Base-by-base conservation (phyloP, 1,140 invertebrate species). In the Drosophila sechellia region DNA sequence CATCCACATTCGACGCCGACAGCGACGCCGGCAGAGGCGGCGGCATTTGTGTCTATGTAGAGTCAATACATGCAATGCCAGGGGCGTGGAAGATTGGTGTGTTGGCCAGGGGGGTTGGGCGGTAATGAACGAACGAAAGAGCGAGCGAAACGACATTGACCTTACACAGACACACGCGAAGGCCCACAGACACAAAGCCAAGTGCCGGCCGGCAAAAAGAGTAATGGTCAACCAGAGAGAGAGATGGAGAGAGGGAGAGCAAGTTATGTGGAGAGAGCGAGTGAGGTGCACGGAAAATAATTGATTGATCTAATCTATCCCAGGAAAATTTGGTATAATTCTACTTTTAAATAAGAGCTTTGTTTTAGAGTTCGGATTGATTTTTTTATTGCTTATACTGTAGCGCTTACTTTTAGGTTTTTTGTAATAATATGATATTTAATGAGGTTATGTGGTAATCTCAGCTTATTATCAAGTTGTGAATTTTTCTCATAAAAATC, bases 91-190 rank as follows among this genome's bases (percentile, higher is more conserved):
- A 15, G 34, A 10, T 13, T 37, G 13, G 57, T 10, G 15, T 22
- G 58, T 25, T 11, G 50, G 40, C 31, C 15, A 35, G 52, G 25
- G 27, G 34, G 34, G 27, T 35, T 40, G 60, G 60, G 60, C 52
- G 61, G 48, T 31, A 53, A 55, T 70, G 43, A 70, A 70, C 64
- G 64, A 69, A 69, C 64, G 43, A 35, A 49, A 59, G 39, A 48
- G 35, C 55, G 56, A 65, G 77, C 77, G 72, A 90, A 90, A 80
- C 87, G 87, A 90, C 87, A 90, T 90, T 90, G 87, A 90, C 87
- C 87, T 90, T 90, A 90, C 87, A 79, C 78, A 70, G 61, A 68
- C 70, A 65, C 48, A 66, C 34, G 40, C 39, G 55, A 22, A 42
- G 46, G 34, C 20, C 49, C 42, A 20, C 25, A 54, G 15, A 22